These are phyloP conservation scores for Hypocryptadius cinnamomeus DNA, from an alignment of 2,113 vertebrate genomes.

Conservation along the genomic window DNA sequence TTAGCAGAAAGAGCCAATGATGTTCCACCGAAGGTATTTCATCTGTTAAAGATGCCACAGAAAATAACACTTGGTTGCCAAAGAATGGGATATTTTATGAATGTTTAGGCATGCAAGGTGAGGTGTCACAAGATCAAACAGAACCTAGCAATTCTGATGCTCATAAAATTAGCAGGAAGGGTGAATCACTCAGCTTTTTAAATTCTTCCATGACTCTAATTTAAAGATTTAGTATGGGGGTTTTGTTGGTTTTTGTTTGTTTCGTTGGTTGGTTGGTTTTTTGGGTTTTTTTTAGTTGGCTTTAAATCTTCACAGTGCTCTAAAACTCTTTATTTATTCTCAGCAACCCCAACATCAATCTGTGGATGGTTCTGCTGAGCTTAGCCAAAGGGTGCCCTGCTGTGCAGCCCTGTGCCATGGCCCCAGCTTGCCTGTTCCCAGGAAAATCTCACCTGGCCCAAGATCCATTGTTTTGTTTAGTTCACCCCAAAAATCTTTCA, in stretches of 20 bases:
- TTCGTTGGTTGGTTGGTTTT: not conserved
- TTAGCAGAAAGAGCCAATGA: not conserved
- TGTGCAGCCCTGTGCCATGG: not conserved
- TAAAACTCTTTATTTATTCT: not conserved
- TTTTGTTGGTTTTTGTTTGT: no score
- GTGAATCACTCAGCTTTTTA: not conserved
- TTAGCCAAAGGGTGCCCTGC: not conserved
- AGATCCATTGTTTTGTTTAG: not conserved
- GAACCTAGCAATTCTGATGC: not conserved
- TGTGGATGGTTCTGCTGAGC: not conserved
- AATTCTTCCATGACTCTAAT: not conserved
- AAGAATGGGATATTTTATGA: not conserved
- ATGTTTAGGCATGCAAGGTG: not conserved
- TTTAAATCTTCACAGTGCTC: not conserved
- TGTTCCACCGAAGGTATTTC: not conserved
- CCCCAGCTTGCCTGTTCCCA: not conserved
- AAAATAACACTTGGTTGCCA: not conserved
- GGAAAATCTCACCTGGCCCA: not conserved
- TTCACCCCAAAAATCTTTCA: not conserved
- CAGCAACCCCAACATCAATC: accelerated
- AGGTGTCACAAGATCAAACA: slow-evolving; percentile 5
- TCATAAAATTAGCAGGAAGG: slow-evolving; percentile 8
- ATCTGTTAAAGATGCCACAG: not conserved
- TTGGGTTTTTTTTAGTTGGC: not conserved
- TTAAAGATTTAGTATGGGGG: not conserved